Conservation (phyloP, 2,797 vertebrate species). For the Paguma larvata region DNA sequence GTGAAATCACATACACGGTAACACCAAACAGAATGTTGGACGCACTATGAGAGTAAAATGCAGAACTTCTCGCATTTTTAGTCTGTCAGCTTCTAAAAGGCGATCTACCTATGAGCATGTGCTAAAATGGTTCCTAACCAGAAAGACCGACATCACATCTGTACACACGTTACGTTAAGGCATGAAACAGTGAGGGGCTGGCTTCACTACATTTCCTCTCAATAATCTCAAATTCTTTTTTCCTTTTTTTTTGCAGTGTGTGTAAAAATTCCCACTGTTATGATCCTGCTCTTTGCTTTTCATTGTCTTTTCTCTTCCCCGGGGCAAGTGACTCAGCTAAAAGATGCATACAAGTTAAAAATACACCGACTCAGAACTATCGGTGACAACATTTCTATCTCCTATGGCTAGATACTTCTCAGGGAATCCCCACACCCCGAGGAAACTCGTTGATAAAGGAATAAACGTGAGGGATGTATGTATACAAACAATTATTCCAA, state of each 20-base stretch:
- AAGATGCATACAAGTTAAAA: slow-evolving; percentile 51
- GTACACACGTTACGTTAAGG: not conserved
- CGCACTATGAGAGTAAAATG: not conserved
- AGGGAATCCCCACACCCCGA: slow-evolving; percentile 31
- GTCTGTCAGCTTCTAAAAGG: not conserved
- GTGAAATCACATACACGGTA: not conserved
- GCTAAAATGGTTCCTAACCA: not conserved
- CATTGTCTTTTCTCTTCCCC: slow-evolving; percentile 66
- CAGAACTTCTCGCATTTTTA: not conserved
- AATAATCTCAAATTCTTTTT: not conserved
- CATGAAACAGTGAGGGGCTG: not conserved
- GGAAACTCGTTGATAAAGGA: slow-evolving; percentile 49
- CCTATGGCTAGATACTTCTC: not conserved
- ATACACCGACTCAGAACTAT: slow-evolving; percentile 10
- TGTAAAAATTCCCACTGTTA: slow-evolving; percentile 55
- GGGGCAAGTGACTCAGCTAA: slow-evolving; percentile 66
- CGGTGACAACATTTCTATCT: slow-evolving; percentile 48
- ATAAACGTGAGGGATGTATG: not conserved
- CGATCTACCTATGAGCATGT: not conserved
- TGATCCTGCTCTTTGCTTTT: slow-evolving; percentile 63
- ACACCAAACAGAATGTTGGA: not conserved
- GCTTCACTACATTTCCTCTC: not conserved
- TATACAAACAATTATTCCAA: slow-evolving; percentile 39
- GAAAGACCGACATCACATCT: not conserved
- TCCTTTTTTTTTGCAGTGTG: not conserved